Conservation (phyloP, 2,113 vertebrate genomes). For the Albula glossodonta region DNA sequence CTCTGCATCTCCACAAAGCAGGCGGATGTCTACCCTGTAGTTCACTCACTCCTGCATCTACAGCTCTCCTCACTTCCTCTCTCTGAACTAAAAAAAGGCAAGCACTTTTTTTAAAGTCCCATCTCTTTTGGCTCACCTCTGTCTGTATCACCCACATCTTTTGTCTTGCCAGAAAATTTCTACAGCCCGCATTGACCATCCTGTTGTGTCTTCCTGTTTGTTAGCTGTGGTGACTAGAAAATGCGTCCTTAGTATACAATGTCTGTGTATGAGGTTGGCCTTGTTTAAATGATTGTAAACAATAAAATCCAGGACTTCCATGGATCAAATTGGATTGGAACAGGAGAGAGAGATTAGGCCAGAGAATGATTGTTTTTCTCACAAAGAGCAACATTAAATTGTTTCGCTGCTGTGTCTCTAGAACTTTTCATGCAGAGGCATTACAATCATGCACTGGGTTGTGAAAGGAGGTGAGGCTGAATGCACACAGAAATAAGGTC, state of each 20-base stretch:
- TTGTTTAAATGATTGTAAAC: background rate
- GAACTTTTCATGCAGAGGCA: background rate
- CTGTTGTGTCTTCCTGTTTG: background rate
- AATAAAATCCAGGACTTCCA: background rate
- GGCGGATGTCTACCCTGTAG: conserved; percentile 17
- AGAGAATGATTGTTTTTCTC: background rate
- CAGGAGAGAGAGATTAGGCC: background rate
- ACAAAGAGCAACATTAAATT: background rate
- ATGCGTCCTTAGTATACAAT: background rate
- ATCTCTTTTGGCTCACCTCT: background rate
- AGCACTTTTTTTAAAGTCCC: conserved; percentile 23
- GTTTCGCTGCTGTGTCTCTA: background rate
- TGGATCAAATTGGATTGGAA: background rate
- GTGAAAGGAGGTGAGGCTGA: conserved; percentile 3
- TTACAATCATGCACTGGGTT: background rate
- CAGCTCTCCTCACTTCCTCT: conserved; percentile 23
- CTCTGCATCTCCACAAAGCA: conserved; percentile 24
- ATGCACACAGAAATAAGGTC: conserved; percentile 2
- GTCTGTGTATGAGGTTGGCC: background rate
- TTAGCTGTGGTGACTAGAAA: background rate
- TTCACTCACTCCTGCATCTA: conserved; percentile 26
- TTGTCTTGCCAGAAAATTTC: background rate
- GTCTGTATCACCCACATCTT: background rate
- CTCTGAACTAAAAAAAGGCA: conserved; percentile 34
- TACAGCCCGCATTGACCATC: background rate